These are phyloP conservation scores for Poecilia gillii DNA, from an alignment of 2,797 vertebrate genomes.

Conservation along the genomic window DNA sequence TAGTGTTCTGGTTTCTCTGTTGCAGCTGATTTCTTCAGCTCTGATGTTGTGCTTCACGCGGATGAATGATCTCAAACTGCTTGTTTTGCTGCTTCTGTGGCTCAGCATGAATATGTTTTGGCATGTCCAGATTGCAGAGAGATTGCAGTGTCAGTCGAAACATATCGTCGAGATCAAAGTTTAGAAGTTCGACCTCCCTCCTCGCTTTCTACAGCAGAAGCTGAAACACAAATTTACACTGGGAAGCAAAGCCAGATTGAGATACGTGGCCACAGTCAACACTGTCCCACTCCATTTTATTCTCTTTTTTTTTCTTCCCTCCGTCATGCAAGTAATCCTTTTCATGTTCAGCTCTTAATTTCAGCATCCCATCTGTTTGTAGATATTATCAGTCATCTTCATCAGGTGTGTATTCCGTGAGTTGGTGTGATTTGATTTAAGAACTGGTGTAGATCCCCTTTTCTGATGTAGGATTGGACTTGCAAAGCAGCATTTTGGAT, in stretches of 20 bases:
- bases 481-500: not conserved
- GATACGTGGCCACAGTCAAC: constrained; percentile 19
- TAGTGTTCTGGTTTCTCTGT: constrained; percentile 25
- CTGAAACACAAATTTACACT: constrained; percentile 10
- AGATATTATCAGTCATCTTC: constrained; percentile 41
- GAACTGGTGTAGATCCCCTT: not conserved
- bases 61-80: constrained; percentile 27
- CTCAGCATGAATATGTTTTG: constrained; percentile 21
- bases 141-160: constrained; percentile 22
- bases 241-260: constrained; percentile 12
- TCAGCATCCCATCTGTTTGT: constrained; percentile 21
- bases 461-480: not conserved
- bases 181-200: not conserved
- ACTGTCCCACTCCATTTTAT: constrained; percentile 10
- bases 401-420: constrained; percentile 12
- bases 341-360: constrained; percentile 8
- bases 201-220: not conserved
- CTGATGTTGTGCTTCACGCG: constrained; percentile 49
- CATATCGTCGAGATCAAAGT: constrained; percentile 54
- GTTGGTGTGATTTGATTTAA: not conserved
- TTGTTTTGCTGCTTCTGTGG: constrained; percentile 28
- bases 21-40: constrained; percentile 49
- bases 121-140: constrained; percentile 17
- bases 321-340: constrained; percentile 17
- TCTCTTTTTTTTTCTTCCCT: constrained; percentile 18